phyloP scores from a whole-genome alignment of 2,113 vertebrate genomes.

The Promerops cafer region DNA sequence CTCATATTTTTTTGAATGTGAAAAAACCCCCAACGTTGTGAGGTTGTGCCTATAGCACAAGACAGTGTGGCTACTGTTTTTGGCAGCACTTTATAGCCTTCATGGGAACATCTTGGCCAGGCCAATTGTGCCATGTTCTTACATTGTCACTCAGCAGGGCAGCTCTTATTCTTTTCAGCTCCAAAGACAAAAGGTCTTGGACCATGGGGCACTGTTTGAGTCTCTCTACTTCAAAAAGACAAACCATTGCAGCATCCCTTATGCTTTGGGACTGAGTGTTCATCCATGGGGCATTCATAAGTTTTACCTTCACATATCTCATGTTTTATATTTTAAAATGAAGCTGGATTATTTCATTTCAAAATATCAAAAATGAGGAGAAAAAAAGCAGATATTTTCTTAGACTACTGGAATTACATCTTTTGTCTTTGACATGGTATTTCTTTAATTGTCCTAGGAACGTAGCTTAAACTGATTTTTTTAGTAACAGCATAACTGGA shows the following conservation, averaged over 20 bases:
- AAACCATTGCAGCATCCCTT: background rate
- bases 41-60: background rate
- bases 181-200: background rate
- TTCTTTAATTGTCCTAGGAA: background rate
- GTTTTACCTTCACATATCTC: background rate
- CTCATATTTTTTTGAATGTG: background rate
- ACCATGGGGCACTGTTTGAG: background rate
- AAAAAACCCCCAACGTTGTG: accelerated
- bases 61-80: background rate
- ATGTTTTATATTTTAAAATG: background rate
- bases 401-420: background rate
- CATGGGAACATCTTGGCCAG: background rate
- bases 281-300: background rate
- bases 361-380: background rate
- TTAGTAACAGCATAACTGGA: background rate
- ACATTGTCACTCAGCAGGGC: background rate
- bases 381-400: background rate
- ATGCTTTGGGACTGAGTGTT: background rate
- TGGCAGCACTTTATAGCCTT: background rate
- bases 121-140: background rate
- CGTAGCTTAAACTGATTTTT: background rate
- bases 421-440: background rate
- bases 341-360: background rate
- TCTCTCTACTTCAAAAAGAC: background rate
- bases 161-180: background rate